phyloP scores from a whole-genome alignment of 1,140 invertebrate species.

The Ruditapes philippinarum region DNA sequence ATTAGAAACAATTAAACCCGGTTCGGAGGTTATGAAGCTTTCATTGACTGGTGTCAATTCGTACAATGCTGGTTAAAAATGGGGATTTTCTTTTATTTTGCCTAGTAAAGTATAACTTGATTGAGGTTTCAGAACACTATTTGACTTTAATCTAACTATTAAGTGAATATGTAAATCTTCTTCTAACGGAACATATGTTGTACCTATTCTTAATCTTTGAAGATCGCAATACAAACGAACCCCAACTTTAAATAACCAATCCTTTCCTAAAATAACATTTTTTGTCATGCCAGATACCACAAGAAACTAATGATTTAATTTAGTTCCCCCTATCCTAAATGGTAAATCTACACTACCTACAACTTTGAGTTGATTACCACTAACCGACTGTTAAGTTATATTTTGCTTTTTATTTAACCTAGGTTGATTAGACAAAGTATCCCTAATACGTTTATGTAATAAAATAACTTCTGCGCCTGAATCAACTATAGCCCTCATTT shows the following conservation, averaged over 20 bases:
- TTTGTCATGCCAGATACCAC: slow-evolving; percentile 31
- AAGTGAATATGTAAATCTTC: slow-evolving; percentile 32
- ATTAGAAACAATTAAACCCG: neutral
- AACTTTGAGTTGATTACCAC: neutral
- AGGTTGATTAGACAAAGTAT: neutral
- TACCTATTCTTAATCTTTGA: slow-evolving; percentile 16
- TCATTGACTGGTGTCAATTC: neutral
- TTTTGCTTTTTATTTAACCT: neutral
- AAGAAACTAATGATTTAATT: slow-evolving; percentile 16
- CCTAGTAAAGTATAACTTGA: neutral
- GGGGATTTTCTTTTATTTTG: neutral
- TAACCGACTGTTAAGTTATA: slow-evolving; percentile 18
- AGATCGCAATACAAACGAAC: slow-evolving; percentile 38
- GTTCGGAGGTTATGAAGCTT: neutral
- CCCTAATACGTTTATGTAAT: neutral
- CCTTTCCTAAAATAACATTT: slow-evolving; percentile 50
- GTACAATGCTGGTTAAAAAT: neutral
- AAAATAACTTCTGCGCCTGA: neutral
- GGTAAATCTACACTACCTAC: neutral
- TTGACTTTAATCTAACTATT: neutral
- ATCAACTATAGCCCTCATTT: slow-evolving; percentile 4
- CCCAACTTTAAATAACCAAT: neutral
- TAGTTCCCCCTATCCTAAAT: slow-evolving; percentile 14
- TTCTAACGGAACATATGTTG: slow-evolving; percentile 5
- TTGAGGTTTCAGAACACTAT: slow-evolving; percentile 19